Evolutionary conservation across 2,888 invertebrate species (phyloP).

Genomic region (Parnassius orleans): DNA sequence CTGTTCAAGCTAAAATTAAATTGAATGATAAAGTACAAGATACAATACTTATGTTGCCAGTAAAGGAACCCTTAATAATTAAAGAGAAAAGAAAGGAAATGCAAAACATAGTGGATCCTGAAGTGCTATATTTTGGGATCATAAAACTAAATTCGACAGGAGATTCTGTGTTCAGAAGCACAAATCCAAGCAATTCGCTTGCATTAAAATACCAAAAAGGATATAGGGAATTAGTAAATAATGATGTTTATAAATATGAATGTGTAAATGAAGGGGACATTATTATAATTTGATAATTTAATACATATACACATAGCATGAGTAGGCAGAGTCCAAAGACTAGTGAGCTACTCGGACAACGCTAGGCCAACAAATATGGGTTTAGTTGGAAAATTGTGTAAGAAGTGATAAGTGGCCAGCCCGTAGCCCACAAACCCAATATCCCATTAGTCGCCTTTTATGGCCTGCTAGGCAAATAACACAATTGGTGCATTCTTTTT

Average conservation of each 20-base stretch:
- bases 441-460: too few relatives aligned
- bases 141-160: conserved; percentile 56
- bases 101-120: conserved; percentile 38
- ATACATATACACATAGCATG: too few relatives aligned
- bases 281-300: conserved; percentile 40
- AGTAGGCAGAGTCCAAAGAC: too few relatives aligned
- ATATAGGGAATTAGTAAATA: conserved; percentile 45
- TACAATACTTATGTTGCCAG: conserved; percentile 58
- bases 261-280: conserved; percentile 48
- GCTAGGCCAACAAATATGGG: too few relatives aligned
- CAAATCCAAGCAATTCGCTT: conserved; percentile 55
- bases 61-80: conserved; percentile 60
- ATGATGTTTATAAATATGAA: conserved; percentile 46
- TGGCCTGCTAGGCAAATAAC: too few relatives aligned
- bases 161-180: conserved; percentile 55
- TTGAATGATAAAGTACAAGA: conserved; percentile 53
- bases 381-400: too few relatives aligned
- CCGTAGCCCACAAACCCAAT: too few relatives aligned
- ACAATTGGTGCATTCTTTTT: too few relatives aligned
- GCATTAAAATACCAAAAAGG: conserved; percentile 72
- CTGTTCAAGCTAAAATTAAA: conserved; percentile 69
- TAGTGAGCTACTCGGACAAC: too few relatives aligned
- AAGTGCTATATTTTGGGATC: conserved; percentile 64
- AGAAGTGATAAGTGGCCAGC: too few relatives aligned
- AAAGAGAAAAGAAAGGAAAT: conserved; percentile 51